Evolutionary conservation across 2,888 invertebrate genomes (phyloP), one percentile per base, ranked within the genome.

Genomic region (Macrophya alboannulata): DNA sequence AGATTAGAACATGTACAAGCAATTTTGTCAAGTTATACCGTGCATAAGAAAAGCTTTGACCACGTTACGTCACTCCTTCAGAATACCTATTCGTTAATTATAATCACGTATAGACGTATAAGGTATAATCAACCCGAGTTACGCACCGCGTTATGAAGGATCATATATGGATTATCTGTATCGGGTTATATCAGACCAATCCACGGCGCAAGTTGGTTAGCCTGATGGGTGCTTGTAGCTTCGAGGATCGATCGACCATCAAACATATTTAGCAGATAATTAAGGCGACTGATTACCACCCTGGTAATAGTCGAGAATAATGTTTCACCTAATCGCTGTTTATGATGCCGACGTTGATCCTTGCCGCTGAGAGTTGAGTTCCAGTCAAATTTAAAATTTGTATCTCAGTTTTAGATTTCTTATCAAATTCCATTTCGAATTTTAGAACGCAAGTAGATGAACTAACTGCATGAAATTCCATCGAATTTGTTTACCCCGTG

Each of bases 261-360:
- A 74, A 40, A 45, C 15, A 45, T 43, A 74, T 9, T 43, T 21
- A 74, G 45, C 45, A 21, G 45, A 74, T 74, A 74, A 74, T 45
- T 43, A 21, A 74, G 4, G 45, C 45, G 45, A 21, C 8, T 74
- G 31, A 74, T 74, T 74, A 45, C 43, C 43, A 74, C 10, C 68
- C 17, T 43, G 25, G 45, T 25, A 10, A 74, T 45, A n/a, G 8
- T n/a, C 21, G 45, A 45, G 9, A 10, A 45, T 25, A 45, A 45
- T 74, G 21, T 68, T 68, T 31, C 37, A 45, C 21, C 43, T 8
- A 45, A n/a, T 21, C n/a, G 40, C 43, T n/a, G 71, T 8, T n/a
- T 31, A 9, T 9, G 9, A 71, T 71, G 40, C 31, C 12, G 17
- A 40, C 40, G 25, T 71, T 0, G 62, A 62, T 31, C 31, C 3